Conservation (phyloP, 2,797 vertebrate species). For the Catamblyrhynchus diadema region DNA sequence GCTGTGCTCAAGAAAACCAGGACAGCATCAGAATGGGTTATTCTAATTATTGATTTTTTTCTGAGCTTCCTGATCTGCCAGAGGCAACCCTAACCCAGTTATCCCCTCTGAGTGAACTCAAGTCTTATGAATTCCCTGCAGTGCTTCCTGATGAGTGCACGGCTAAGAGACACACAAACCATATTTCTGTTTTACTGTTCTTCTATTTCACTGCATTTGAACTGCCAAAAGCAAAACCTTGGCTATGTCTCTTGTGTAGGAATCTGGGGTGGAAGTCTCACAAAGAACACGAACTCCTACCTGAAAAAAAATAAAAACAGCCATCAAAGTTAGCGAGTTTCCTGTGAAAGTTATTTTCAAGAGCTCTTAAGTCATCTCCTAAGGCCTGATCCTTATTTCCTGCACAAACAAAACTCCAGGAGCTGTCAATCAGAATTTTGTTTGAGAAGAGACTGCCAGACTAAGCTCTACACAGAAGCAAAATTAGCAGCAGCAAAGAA, state of each 20-base stretch:
- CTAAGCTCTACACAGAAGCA: background rate
- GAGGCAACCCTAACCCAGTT: constrained; percentile 1
- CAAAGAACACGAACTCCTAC: background rate
- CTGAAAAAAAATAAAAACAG: background rate
- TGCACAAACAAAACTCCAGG: background rate
- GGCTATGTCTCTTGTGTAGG: background rate
- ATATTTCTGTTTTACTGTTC: background rate
- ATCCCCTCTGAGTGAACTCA: constrained; percentile 23
- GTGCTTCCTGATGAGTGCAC: background rate
- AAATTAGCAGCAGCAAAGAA: background rate
- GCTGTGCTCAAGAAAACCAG: background rate
- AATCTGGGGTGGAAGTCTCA: background rate
- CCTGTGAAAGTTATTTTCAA: background rate
- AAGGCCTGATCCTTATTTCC: background rate
- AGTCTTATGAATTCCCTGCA: background rate
- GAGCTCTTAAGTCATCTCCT: background rate
- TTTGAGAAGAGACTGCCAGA: background rate
- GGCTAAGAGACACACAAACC: background rate
- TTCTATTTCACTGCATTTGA: constrained; percentile 32
- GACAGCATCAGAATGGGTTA: background rate
- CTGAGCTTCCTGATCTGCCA: constrained; percentile 8
- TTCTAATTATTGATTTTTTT: constrained; percentile 30
- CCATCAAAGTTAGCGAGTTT: background rate
- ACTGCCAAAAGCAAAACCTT: background rate
- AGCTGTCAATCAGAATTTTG: background rate